Base-by-base conservation (phyloP, 1,140 invertebrate species). In the Alviniconcha marisindica region DNA sequence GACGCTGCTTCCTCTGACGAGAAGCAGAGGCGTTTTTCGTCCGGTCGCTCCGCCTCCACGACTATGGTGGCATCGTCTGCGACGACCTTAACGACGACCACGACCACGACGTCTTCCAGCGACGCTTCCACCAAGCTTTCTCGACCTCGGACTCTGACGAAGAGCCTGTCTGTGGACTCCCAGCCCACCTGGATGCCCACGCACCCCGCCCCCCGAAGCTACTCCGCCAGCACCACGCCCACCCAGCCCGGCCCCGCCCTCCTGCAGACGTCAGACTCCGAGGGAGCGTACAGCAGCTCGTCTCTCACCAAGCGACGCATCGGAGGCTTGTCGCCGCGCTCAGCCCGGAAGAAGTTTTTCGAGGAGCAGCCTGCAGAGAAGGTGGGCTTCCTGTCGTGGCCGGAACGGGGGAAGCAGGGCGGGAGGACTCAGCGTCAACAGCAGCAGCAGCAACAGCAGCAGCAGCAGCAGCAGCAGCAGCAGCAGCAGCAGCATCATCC, bases 311-410 rank as follows among this genome's bases (percentile, higher is more conserved):
- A 56, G 5, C 51, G 83, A 2, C 85, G 81, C 33, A 69, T 77
- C 24, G 87, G 88, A 36, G 84, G 84, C 81, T 69, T 88, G 24
- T 88, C 89, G 0, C 89, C 88, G 3, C 69, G 83, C 14, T 80
- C 87, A 2, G 88, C 88, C 18, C 83, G 89, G 38, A 80, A 73
- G 81, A 85, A 85, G 56, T 90, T 90, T 73, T 90, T 90, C 73
- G 89, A 88, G 36, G 81, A 85, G 28, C 38, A 83, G 31, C 82
- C 66, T 4, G 18, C 60, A 24, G 42, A 69, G 15, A 44, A 69
- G 24, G 54, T 36, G 1, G 83, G 71, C 21, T 87, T 82, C 63
- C 71, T 88, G 69, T 90, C 89, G 14, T 89, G 86, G 88, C 85
- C 88, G 0, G 87, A 88, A n/a, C 56, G 87, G 44, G 83, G 78